Base-by-base conservation (phyloP, 2,888 invertebrate species). In the Cataglyphis cursor region DNA sequence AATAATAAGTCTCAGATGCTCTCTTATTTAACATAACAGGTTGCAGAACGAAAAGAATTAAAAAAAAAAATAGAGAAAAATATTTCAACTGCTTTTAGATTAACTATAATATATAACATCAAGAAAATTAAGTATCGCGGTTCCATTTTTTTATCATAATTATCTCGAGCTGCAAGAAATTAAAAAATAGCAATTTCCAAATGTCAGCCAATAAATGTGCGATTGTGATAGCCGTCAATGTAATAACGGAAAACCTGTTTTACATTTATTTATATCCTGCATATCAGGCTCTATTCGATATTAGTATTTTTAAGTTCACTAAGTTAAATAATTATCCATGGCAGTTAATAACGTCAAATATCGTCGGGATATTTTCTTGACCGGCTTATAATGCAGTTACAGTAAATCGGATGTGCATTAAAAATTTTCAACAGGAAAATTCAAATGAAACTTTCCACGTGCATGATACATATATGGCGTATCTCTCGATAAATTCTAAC, bases 111-210 rank as follows among this genome's bases (percentile, higher is more conserved):
- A 18, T 74, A 28, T 35, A 54, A 64, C 5, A 8, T 12, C 12
- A 3, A 28, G 12, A 75, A 35, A 48, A 62, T 10, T 21, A 0
- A 61, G 28, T 76, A 54, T 15, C n/a, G 15, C 18, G 24, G 3
- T 54, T 54, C 18, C 24, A 35, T 41, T 54, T n/a, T n/a, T n/a
- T n/a, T n/a, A 8, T 65, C n/a, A 1, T 41, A 28, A 15, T 76
- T 44, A 65, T 54, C 2, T 28, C 21, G 2, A 48, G 10, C 24
- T 21, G 15, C 12, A 21, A n/a, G 12, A 64, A 54, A 28, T 64
- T 38, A 54, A 64, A 65, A 64, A 48, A 61, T n/a, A 21, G 54
- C 21, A 65, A 73, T 73, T 72, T 73, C 41, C n/a, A 73, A 59
- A n/a, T 65, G 18, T 28, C 65, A 65, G 15, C 10, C n/a, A 38